Evolutionary conservation across 2,888 invertebrate genomes (phyloP).

Genomic region (Salpingus planirostris): DNA sequence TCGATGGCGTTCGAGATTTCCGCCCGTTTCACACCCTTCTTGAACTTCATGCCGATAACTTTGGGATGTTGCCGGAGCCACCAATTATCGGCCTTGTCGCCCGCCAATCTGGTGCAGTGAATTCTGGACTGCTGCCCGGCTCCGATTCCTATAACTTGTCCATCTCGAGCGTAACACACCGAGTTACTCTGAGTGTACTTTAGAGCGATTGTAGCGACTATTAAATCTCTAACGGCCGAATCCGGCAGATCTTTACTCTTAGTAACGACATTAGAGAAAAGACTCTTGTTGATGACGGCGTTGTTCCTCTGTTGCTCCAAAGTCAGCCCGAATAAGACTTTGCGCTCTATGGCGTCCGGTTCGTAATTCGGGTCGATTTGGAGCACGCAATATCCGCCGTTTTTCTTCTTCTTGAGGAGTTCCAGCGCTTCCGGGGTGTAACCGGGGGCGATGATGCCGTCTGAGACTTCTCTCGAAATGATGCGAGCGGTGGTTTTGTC

Average conservation of each 20-base stretch:
- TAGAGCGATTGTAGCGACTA: constrained; percentile 90
- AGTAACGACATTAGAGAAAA: constrained; percentile 78
- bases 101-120: constrained; percentile 95
- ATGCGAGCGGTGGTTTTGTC: constrained; percentile 86
- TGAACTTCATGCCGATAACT: constrained; percentile 76
- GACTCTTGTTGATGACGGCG: constrained; percentile 63
- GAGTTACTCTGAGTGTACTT: constrained; percentile 99
- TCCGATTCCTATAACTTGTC: constrained; percentile 85
- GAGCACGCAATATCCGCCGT: constrained; percentile 82
- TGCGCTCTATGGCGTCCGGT: constrained; percentile 72
- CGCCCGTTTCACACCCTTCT: constrained; percentile 76
- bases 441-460: constrained; percentile 95
- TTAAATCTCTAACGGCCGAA: constrained; percentile 75
- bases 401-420: constrained; percentile 88
- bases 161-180: constrained; percentile 91
- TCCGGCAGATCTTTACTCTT: constrained; percentile 59
- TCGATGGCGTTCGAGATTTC: constrained; percentile 94
- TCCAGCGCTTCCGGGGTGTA: constrained; percentile 77
- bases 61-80: constrained; percentile 92
- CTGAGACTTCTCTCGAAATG: constrained; percentile 90
- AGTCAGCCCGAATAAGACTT: constrained; percentile 74
- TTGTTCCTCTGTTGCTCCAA: constrained; percentile 87
- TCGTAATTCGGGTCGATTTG: constrained; percentile 84
- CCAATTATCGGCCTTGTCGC: constrained; percentile 97
- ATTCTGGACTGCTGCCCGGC: constrained; percentile 99